Base-by-base conservation (phyloP, 53 echinoderm and acorn worm genomes). In the Luidia sarsii region DNA sequence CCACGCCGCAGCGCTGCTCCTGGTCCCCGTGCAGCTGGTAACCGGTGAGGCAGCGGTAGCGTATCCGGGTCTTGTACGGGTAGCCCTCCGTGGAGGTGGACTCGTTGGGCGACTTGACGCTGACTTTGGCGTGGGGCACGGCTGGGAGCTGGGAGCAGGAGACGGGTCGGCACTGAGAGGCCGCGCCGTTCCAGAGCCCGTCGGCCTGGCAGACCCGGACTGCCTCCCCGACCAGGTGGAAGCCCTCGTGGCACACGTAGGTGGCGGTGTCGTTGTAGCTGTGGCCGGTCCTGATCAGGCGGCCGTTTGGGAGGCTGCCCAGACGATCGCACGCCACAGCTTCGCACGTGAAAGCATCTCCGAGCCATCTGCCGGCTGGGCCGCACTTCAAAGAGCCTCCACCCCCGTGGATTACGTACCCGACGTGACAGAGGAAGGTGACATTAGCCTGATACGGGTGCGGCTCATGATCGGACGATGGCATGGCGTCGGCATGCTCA, bases 181-280 rank as follows among this genome's bases (percentile, higher is more conserved):
- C 59, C 15, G 48, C 39, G 7, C 70, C 85, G 1, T 79, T 87
- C 95, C 95, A 95, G 1, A 41, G 57, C 0, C 95, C 88, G 57
- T 86, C 80, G 56, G 90, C 90, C 36, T 86, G 72, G 65, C 97
- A 96, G 21, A 83, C 79, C 31, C 88, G 89, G 10, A 23, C 68
- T n/a, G 50, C 18, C 6, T 69, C 64, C 45, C 97, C 97, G 14
- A 80, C 54, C n/a, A 95, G 80, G 18, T 62, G 43, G 48, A 85
- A 95, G 4, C 89, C 85, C 2, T 75, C 83, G 2, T 68, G 46
- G 32, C 95, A 95, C 2, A 33, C 22, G 65, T 90, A 92, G 6
- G 18, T 39, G 0, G 83, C 77, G 5, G 75, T 96, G 38, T 92
- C 80, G 32, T 87, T 67, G 25, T 51, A 89, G 2, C 52, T 55